Evolutionary conservation across 30 jellyfish, hydroid and myxozoan genomes (phyloP).

Genomic region (Clytia hemisphaerica): DNA sequence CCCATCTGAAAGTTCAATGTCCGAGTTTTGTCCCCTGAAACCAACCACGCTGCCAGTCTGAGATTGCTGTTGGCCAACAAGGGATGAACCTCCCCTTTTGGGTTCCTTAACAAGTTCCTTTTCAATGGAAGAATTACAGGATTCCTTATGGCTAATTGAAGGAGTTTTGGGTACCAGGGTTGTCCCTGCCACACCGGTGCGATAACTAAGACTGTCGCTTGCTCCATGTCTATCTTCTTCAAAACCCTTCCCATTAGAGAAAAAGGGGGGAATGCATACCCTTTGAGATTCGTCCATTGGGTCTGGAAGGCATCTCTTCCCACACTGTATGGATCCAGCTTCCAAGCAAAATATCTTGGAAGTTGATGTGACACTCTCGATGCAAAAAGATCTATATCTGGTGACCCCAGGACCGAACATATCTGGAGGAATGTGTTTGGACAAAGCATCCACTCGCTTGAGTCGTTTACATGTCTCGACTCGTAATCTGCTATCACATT

Average conservation of each 20-base stretch:
- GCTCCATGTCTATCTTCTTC: conserved; percentile 9
- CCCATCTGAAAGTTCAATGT: conserved; percentile 14
- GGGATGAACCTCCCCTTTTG: conserved; percentile 25
- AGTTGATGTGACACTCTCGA: conserved; percentile 36
- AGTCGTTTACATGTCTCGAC: conserved; percentile 25
- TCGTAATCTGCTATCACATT: conserved; percentile 17
- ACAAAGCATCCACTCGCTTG: conserved; percentile 32
- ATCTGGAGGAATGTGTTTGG: conserved; percentile 15
- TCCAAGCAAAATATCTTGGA: conserved; percentile 32
- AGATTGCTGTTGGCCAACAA: conserved; percentile 8
- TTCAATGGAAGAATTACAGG: conserved; percentile 16
- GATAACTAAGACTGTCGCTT: not conserved
- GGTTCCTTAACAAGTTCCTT: conserved; percentile 9
- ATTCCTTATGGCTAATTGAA: conserved; percentile 21
- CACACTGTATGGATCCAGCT: conserved; percentile 29
- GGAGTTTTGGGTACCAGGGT: conserved; percentile 29
- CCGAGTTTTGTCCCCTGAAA: conserved; percentile 8
- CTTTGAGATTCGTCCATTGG: conserved; percentile 15
- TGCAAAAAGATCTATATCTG: conserved; percentile 29
- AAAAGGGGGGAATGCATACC: conserved; percentile 43
- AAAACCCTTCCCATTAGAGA: conserved; percentile 25
- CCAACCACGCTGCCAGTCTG: conserved; percentile 33
- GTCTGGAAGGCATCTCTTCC: conserved; percentile 25
- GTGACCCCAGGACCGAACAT: conserved; percentile 21
- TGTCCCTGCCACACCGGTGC: conserved; percentile 29